phyloP scores from a whole-genome alignment of 1,140 invertebrate species.

The Drosophila carrolli region DNA sequence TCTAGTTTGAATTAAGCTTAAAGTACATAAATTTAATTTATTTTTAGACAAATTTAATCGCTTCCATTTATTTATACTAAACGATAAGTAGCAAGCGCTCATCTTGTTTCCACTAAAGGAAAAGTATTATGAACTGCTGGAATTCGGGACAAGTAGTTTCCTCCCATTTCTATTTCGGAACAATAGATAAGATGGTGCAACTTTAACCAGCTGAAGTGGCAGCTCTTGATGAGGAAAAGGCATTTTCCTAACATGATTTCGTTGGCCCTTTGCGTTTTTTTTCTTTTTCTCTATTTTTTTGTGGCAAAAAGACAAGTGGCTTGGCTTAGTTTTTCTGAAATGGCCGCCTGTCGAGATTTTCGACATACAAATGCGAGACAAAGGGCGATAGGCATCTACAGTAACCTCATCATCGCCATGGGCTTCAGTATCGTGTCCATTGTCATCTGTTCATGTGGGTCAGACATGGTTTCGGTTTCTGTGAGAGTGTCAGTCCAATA shows the following conservation, averaged over 20 bases:
- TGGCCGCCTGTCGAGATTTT: constrained; percentile 39
- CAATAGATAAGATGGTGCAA: constrained; percentile 25
- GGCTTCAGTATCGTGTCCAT: constrained; percentile 25
- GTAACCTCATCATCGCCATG: constrained; percentile 34
- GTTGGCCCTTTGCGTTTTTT: constrained; percentile 6
- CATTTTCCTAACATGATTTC: constrained; percentile 43
- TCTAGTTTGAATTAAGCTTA: too few species aligned
- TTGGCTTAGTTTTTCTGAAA: constrained; percentile 42
- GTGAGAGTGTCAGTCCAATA: constrained; percentile 18
- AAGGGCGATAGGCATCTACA: constrained; percentile 49
- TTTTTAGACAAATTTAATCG: background rate
- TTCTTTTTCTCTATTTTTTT: background rate
- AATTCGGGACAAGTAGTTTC: constrained; percentile 10
- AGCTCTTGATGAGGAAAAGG: constrained; percentile 36
- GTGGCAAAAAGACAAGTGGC: constrained; percentile 39
- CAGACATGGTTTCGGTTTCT: constrained; percentile 14
- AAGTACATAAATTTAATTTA: background rate
- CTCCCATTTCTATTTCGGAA: constrained; percentile 3
- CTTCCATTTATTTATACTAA: background rate
- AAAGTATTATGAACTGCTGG: constrained; percentile 3
- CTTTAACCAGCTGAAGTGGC: constrained; percentile 34
- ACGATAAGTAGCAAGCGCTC: background rate
- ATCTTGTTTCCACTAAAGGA: constrained; percentile 3
- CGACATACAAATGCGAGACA: constrained; percentile 52
- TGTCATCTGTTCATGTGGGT: constrained; percentile 33